Base-by-base conservation (phyloP, 2,888 invertebrate genomes). In the Nesidiocoris tenuis region DNA sequence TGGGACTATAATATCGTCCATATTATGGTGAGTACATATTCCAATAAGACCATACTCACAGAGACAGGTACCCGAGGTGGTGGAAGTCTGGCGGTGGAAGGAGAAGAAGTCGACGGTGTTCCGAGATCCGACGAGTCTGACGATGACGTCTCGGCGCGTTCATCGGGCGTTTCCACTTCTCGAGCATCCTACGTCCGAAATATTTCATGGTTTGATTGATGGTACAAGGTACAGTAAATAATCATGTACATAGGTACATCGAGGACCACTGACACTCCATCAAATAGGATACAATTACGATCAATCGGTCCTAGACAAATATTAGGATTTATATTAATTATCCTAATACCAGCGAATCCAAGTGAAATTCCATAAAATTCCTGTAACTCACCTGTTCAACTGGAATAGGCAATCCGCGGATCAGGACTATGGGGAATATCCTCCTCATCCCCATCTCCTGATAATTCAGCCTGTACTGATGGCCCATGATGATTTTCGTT, bases 391-490 rank as follows among this genome's bases (percentile, higher is more conserved):
- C 39, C 39, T 39, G 39, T 39, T 39, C 39, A 39, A 39, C 39
- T 7, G 63, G 63, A 22, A 63, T 23, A 1, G 22, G 22, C 12
- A 63, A 23, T 22, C 63, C 63, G 2, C 63, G 63, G 63, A 63
- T 63, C 2, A 63, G 63, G 19, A 63, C 63, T 21, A 63, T 63
- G 21, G 63, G 63, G 22, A 63, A 63, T 19, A 63, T 63, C 23
- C 63, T 5, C 63, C 22, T 21, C 63, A 63, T 63, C 22, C 63
- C 63, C 3, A 63, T 21, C 23, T 63, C 63, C n/a, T 63, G 22
- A 23, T 21, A 19, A 3, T 23, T 21, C 2, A 63, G 16, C 63
- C 63, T 21, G 12, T 63, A 63, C 22, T 63, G 63, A 22, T 63
- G 63, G 23, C 63, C 63, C 63, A 63, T 63, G 3, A 23, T 63